Percentiles rank a stretch among this genome's conserved stretches.
These are phyloP conservation scores for Drosophila kanapiae DNA, from an alignment of 1,140 invertebrate genomes.

Conservation along the genomic window DNA sequence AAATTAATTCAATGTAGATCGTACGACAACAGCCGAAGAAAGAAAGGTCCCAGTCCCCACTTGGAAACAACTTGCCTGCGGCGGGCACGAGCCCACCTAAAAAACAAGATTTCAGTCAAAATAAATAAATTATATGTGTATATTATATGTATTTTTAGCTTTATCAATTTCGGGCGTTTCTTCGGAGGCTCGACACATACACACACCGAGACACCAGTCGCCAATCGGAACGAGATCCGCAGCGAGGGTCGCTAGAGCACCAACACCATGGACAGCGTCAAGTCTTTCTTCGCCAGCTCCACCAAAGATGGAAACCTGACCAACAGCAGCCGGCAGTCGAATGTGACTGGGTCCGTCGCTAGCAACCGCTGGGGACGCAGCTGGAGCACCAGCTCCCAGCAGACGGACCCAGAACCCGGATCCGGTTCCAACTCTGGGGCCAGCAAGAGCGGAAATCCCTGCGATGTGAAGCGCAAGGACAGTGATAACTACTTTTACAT, in stretches of 20 bases:
- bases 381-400: conserved; percentile 58
- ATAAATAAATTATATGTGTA: conserved; percentile 55
- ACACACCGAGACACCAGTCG: background rate
- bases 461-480: conserved; percentile 73
- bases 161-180: conserved; percentile 67
- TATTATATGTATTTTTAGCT: conserved; percentile 73
- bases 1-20: conserved; percentile 49
- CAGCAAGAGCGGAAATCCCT: conserved; percentile 48
- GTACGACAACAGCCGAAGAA: conserved; percentile 32
- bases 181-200: conserved; percentile 70
- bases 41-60: conserved; percentile 5
- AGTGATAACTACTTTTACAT: conserved; percentile 83
- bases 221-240: conserved; percentile 27
- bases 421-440: conserved; percentile 23
- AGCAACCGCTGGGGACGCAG: conserved; percentile 54
- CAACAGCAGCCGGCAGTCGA: conserved; percentile 60
- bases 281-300: conserved; percentile 69
- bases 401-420: conserved; percentile 51
- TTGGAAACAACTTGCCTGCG: conserved; percentile 35
- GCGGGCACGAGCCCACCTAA: conserved; percentile 27
- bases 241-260: conserved; percentile 38
- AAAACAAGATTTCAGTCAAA: conserved; percentile 61
- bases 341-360: conserved; percentile 28
- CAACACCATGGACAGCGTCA: conserved; percentile 72
- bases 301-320: conserved; percentile 65